These are phyloP conservation scores for Istiophorus platypterus DNA, from an alignment of 2,113 vertebrate species.

Conservation along the genomic window DNA sequence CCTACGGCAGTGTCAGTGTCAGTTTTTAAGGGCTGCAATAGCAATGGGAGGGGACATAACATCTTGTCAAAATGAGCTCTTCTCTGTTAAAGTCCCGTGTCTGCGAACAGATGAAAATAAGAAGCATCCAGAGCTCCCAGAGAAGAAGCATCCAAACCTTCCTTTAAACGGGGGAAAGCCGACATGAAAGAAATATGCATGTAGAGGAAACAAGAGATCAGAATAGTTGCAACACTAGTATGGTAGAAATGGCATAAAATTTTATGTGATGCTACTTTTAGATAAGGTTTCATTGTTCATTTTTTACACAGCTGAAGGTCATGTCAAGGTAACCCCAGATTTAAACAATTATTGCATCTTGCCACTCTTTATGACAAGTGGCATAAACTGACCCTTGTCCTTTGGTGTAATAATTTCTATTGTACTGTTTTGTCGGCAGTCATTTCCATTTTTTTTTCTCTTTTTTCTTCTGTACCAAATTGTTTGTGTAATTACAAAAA, in stretches of 20 bases:
- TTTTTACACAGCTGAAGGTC: background rate
- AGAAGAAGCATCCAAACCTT: slow-evolving; percentile 1
- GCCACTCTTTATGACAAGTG: background rate
- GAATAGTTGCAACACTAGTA: background rate
- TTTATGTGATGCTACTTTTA: background rate
- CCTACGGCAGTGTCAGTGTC: background rate
- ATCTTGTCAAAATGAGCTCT: background rate
- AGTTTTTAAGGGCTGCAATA: background rate
- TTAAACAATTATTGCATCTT: background rate
- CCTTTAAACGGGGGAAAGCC: background rate
- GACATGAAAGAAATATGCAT: background rate
- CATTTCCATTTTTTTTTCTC: background rate
- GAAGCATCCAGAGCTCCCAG: background rate
- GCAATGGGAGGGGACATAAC: slow-evolving; percentile 5
- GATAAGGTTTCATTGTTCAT: background rate
- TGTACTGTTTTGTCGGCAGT: background rate
- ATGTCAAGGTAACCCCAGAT: background rate
- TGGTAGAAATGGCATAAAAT: too few species aligned
- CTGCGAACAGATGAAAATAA: background rate
- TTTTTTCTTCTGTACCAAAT: background rate
- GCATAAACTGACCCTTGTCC: background rate
- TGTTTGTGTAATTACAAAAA: background rate
- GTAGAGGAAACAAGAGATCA: slow-evolving; percentile 5
- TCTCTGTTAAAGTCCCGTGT: background rate
- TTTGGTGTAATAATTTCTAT: background rate